Base-by-base conservation (phyloP, 2,113 vertebrate genomes). In the Hepsetus odoe region DNA sequence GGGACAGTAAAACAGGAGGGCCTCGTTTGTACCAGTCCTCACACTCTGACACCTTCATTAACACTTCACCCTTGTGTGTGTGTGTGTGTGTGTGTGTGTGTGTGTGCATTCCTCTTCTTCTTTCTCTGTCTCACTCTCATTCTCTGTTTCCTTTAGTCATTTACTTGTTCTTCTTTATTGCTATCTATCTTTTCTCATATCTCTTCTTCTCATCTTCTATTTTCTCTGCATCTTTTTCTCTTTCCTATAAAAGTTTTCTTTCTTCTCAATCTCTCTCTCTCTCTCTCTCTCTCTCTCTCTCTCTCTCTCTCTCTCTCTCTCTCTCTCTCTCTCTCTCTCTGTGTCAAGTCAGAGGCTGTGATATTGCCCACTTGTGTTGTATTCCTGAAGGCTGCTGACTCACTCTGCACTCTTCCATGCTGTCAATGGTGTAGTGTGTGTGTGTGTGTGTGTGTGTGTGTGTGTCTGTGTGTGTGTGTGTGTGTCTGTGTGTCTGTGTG, bases 1-100 rank as follows among this genome's bases (percentile, higher is more conserved):
- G 98, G 97, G 0, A 96, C 98, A 0, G 90, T 99, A 59, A 73
- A 82, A 77, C 61, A 56, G 49, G 32, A 49, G 32, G 61, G 62
- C 61, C 69, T 77, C 26, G 69, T 82, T 77, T 82, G 74, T 77
- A 67, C 72, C 26, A 33, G 72, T 62, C 58, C 71, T 75, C 32
- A 30, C 49, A 49, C 66, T 61, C 73, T 76, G 67, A 76, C 73
- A 67, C 35, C 61, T 72, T 83, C 77, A 76, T 78, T 78, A 82
- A 55, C 56, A 74, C 80, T 67, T 28, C 51, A 56, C 30, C 58
- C 55, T 49, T 38, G 35, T 64, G 73, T 64, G n/a, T 69, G 10
- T 51, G 40, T 53, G 12, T 22, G 5, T 61, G 33, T 46, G 11
- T 62, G 32, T 22, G 20, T 65, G 30, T 62, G 13, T 30, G 56